Evolutionary conservation across 1,140 invertebrate genomes (phyloP), one percentile per base, ranked within the genome.

Genomic region (Zaprionus nigranus): DNA sequence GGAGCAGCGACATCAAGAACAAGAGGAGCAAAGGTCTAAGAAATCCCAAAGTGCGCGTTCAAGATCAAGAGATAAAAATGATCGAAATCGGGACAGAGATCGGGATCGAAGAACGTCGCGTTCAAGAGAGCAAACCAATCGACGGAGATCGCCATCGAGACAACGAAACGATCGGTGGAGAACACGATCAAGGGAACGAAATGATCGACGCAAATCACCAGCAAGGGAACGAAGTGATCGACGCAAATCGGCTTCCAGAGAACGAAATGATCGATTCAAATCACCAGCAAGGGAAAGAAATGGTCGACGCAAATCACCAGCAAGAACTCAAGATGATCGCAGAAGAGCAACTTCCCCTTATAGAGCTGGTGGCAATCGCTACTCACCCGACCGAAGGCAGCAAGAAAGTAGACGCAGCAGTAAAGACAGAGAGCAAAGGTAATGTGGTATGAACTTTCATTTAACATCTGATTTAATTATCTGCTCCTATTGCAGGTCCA

Each of bases 1-100:
- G 2, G 87, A 91, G n/a, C 75, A 65, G 17, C 78, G 87, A 0
- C 87, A 87, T 43, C 70, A 60, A 20, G 75, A 90, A 20, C 86
- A 86, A 15, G 63, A 17, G 0, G 53, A 73, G 5, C 54, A 61
- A 64, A 86, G 11, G 34, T 49, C 22, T 60, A 30, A 63, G 15
- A 61, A 78, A 5, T 28, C 15, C 24, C 49, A 43, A 12, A 61
- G 68, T 11, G 66, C 60, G 26, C 68, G 68, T 9, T 71, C 63
- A 24, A 66, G 30, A n/a, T 85, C 82, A 11, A 71, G 64, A 66
- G 54, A 46, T 17, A 46, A 7, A 1, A 17, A 9, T 46, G n/a
- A 46, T 17, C n/a, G 40, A 46, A 46, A 46, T 46, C 40, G n/a
- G n/a, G 40, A 17, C 7, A 46, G n/a, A n/a, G 40, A 46, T 13